Evolutionary conservation across 2,797 vertebrate species (phyloP).

Genomic region (Acanthurus lineatus): DNA sequence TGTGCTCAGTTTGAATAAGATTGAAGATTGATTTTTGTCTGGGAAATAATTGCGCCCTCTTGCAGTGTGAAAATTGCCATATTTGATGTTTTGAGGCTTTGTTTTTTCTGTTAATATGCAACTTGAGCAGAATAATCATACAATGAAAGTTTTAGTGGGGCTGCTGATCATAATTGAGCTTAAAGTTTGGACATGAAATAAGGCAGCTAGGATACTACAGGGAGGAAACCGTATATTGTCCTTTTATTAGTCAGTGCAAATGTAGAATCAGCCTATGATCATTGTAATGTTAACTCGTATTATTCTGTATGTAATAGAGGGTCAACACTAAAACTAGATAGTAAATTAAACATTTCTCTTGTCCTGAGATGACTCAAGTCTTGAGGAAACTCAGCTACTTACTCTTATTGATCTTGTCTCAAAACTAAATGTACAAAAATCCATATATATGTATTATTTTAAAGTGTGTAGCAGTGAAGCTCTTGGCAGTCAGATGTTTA

Average conservation of each 20-base stretch:
- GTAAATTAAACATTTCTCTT: conserved; percentile 16
- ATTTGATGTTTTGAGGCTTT: background rate
- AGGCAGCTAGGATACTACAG: background rate
- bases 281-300: background rate
- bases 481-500: conserved; percentile 16
- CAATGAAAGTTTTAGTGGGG: background rate
- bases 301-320: conserved; percentile 22
- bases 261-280: background rate
- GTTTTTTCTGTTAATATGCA: conserved; percentile 1
- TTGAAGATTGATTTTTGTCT: conserved; percentile 8
- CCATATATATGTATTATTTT: conserved; percentile 3
- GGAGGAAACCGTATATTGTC: background rate
- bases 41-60: conserved; percentile 14
- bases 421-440: conserved; percentile 3
- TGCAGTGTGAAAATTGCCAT: background rate
- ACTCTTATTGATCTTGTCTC: conserved; percentile 24
- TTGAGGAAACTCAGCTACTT: conserved; percentile 1
- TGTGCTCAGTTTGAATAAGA: background rate
- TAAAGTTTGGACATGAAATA: background rate
- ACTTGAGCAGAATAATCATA: conserved; percentile 1
- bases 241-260: conserved; percentile 9
- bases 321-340: conserved; percentile 7
- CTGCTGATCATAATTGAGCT: background rate
- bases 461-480: background rate
- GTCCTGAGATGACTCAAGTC: background rate